A percentile compares a stretch with the other conserved stretches of the same genome.
phyloP scores from a whole-genome alignment of 2,888 invertebrate genomes.

The Netelia inedita region DNA sequence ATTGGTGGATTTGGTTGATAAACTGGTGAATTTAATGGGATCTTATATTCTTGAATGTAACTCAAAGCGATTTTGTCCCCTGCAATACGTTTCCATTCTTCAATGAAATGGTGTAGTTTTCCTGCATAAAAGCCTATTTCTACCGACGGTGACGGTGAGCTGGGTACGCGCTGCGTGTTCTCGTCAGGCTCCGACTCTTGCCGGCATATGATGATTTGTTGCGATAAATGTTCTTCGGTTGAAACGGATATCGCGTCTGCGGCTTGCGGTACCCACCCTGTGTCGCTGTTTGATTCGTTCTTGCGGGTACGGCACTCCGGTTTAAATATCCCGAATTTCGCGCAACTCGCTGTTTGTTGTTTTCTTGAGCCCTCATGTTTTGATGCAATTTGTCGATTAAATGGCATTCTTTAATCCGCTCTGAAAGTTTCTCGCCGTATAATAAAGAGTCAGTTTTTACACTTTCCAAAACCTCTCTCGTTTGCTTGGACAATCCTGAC shows the following conservation, averaged over 20 bases:
- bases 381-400: not conserved
- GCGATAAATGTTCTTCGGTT: conserved; percentile 11
- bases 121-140: conserved; percentile 51
- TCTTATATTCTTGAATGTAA: conserved; percentile 49
- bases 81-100: conserved; percentile 36
- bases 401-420: conserved; percentile 35
- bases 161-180: conserved; percentile 1
- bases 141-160: conserved; percentile 35
- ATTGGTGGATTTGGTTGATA: conserved; percentile 15
- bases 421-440: conserved; percentile 32
- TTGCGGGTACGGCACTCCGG: conserved; percentile 28
- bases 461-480: conserved; percentile 34
- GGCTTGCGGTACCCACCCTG: conserved; percentile 18
- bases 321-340: conserved; percentile 33
- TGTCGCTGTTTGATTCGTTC: not conserved
- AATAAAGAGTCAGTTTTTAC: conserved; percentile 22
- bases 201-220: conserved; percentile 25
- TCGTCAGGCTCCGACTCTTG: conserved; percentile 22
- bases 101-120: conserved; percentile 33
- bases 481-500: conserved; percentile 39
- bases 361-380: conserved; percentile 32
- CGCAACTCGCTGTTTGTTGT: not conserved
- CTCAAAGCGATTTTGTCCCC: conserved; percentile 36
- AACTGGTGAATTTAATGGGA: conserved; percentile 41
- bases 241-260: conserved; percentile 27